Base-by-base conservation (phyloP, 2,888 invertebrate genomes). In the Heteropelma amictum region DNA sequence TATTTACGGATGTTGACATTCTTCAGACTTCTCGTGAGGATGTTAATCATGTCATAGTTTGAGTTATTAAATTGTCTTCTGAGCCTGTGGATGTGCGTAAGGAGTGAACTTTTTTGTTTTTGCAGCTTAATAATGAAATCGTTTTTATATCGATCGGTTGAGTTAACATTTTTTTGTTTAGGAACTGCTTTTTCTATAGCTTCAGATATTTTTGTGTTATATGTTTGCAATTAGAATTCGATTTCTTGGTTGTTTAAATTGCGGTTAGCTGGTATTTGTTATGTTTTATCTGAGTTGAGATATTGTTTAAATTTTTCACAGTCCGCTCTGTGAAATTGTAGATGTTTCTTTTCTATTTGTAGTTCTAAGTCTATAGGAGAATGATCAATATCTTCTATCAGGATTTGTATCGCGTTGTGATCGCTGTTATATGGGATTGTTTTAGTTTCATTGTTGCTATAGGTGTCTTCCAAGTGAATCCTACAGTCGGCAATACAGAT, bases 351-450 rank as follows among this genome's bases (percentile, higher is more conserved):
- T 1, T 28, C 17, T 14, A n/a, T 14, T 28, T 28, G 38, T 26
- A 38, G 19, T 17, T 76, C 64, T n/a, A 67, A 7, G 10, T 23
- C 10, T 3, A 76, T 28, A 8, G 63, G 47, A 1, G 3, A 14
- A 1, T 19, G 2, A 3, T 42, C 28, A 7, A 28, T 60, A 8
- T 53, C n/a, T 12, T 33, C 30, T 4, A 74, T 10, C 17, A 14
- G 6, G 0, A 72, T 30, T n/a, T 26, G n/a, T 1, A 71, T 54
- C 3, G 47, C 75, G 26, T 53, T 67, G 8, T 72, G 65, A 33
- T 72, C 67, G 6, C 78, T 78, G 19, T 78, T 76, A n/a, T 73
- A 71, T 0, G 67, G 53, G 0, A 78, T 53, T 4, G 65, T 68
- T 33, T 2, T 4, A 5, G 21, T 4, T 1, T 54, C 21, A 1